phyloP scores from a whole-genome alignment of 2,113 vertebrate species.

The Chaenocephalus aceratus region DNA sequence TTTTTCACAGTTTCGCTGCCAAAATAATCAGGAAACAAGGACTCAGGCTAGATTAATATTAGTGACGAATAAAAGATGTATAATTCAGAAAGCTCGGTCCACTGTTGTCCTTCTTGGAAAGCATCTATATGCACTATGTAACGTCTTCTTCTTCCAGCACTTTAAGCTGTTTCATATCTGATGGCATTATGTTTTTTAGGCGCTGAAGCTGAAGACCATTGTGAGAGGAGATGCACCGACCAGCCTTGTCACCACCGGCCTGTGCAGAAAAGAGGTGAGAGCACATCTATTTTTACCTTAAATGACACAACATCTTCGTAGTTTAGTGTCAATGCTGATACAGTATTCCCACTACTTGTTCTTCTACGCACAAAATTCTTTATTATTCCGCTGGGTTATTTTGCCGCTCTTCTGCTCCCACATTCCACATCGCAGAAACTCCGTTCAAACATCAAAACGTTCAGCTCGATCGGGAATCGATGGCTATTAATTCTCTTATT shows the following conservation, averaged over 20 bases:
- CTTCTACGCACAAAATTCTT: no score
- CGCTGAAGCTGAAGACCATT: conserved; percentile 96
- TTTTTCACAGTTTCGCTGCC: no score
- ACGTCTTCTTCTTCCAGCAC: background rate
- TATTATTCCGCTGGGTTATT: no score
- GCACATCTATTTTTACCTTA: background rate
- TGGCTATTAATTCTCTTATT: no score
- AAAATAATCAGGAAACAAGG: background rate
- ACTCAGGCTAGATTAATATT: background rate
- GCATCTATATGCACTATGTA: background rate
- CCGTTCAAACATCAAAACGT: no score
- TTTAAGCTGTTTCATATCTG: background rate
- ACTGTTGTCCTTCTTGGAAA: background rate
- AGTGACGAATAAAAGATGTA: conserved; percentile 4
- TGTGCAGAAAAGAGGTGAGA: conserved; percentile 95
- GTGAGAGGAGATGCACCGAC: conserved; percentile 94
- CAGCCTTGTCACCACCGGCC: conserved; percentile 89
- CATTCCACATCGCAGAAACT: no score
- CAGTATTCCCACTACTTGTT: no score
- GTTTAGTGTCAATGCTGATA: no score
- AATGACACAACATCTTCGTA: background rate
- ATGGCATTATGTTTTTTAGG: conserved; percentile 79
- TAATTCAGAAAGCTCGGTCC: background rate
- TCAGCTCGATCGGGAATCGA: no score
- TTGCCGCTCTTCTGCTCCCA: no score